Evolutionary conservation across 1,140 invertebrate species (phyloP), one percentile per base, ranked within the genome.

Genomic region (Drosophila mojavensis): DNA sequence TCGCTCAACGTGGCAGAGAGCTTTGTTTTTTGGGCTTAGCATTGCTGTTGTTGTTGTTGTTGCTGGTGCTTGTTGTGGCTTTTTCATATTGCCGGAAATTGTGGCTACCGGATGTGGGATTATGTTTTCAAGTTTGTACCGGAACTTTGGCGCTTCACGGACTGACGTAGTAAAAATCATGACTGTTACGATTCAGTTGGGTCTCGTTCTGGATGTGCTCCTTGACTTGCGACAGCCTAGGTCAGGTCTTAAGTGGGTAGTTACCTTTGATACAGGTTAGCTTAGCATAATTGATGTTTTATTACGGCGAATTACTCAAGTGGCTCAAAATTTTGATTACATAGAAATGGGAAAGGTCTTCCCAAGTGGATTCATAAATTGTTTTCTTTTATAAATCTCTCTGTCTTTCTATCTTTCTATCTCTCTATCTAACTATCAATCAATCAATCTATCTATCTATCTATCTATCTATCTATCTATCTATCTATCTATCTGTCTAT

Each of bases 1-100:
- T 77, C 70, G 67, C 67, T 70, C 51, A 70, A 70, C 58, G 66
- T 62, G 55, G 55, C 53, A 47, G 53, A 64, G 54, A 63, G 60
- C 67, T 70, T 79, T 65, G 45, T 72, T 72, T 72, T 68, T 56
- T 59, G 65, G 62, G 62, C 76, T 88, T 82, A 74, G 72, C 67
- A 39, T 45, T 67, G 73, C 66, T 77, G 70, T 70, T 24, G 20
- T 24, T 24, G 20, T 24, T 24, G 20, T 24, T 24, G 20, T 2
- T 2, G 20, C 20, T 24, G 20, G 20, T 24, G 20, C 20, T 65
- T 77, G 70, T 71, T 89, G 84, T 83, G 74, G 85, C 80, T 83
- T 89, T 89, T 88, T 88, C 79, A 88, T 89, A 84, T 78, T 80
- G 81, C 83, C 83, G 79, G 83, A 88, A 88, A 88, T 88, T 88